Base-by-base conservation (phyloP, 1,140 invertebrate genomes). In the Papilio machaon region DNA sequence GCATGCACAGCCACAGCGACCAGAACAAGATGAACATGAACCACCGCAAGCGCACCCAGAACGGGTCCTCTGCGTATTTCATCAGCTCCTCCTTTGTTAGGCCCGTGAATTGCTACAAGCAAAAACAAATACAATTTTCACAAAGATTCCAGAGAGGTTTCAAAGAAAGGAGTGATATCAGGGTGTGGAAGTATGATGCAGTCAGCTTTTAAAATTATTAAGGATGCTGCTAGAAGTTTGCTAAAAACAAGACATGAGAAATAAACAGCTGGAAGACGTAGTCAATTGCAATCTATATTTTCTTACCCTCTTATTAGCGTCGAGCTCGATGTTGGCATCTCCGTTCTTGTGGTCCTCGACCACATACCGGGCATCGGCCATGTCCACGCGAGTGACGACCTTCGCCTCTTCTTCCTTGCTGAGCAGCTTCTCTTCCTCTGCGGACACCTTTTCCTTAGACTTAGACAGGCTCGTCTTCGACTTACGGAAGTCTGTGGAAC, bases 31-130 rank as follows among this genome's bases (percentile, higher is more conserved):
- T 95, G 89, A 99, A 99, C 77, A 99, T 96, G 83, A 96, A 95
- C 97, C 97, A 98, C 85, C 98, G 96, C 70, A 98, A 92, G 74
- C 96, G 96, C 46, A 98, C 96, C 98, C 98, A 99, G 90, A 98
- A 98, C 47, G 98, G 98, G 94, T 99, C 98, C 88, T 98, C 98
- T 0, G 97, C 98, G 87, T 97, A 98, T 92, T 98, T 98, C 97
- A 99, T 97, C 73, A 99, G 92, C 90, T 99, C 98, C 88, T 98
- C 98, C 92, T 99, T 99, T 6, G 96, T 97, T 95, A 99, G 96
- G 10, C 98, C 98, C 19, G 97, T 96, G 84, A 98, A 97, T 10
- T 96, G 91, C 95, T 96, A 85, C 6, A 15, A 73, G 81, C 13
- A 30, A 79, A 23, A 78, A 74, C 15, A 74, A 79, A 80, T 52